phyloP scores from a whole-genome alignment of 2,113 vertebrate genomes.

The Macroglossus sobrinus region DNA sequence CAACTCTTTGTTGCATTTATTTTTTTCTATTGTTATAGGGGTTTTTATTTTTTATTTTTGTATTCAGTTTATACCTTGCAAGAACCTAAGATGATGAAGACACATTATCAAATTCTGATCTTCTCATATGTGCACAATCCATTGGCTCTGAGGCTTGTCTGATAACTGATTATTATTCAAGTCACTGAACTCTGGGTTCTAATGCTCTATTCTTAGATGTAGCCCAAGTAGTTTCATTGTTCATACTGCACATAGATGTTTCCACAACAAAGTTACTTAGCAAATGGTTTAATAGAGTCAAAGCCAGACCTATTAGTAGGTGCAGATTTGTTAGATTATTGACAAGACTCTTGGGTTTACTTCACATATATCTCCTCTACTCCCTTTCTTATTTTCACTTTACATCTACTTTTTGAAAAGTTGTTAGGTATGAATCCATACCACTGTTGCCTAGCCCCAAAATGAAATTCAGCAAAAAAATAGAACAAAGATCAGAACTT shows the following conservation, averaged over 20 bases:
- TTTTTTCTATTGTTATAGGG: no score
- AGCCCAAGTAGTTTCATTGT: not conserved
- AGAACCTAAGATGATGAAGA: not conserved
- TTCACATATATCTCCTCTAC: not conserved
- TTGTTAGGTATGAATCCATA: not conserved
- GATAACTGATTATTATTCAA: not conserved
- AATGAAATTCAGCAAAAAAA: not conserved
- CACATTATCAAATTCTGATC: not conserved
- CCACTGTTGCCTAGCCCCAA: not conserved
- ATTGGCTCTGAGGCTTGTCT: not conserved
- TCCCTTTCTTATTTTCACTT: not conserved
- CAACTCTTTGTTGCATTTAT: no score
- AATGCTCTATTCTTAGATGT: not conserved
- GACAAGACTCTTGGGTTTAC: not conserved
- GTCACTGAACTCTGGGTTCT: rapidly evolving
- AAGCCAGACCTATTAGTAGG: not conserved
- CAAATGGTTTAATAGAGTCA: not conserved
- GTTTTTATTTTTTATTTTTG: no score
- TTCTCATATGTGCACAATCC: not conserved
- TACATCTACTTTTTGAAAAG: not conserved
- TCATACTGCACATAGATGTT: not conserved
- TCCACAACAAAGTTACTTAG: not conserved
- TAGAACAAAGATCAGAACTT: not conserved
- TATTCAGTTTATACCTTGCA: not conserved
- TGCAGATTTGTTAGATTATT: not conserved